Conservation (phyloP, 2,113 vertebrate species). For the Montifringilla adamsi region DNA sequence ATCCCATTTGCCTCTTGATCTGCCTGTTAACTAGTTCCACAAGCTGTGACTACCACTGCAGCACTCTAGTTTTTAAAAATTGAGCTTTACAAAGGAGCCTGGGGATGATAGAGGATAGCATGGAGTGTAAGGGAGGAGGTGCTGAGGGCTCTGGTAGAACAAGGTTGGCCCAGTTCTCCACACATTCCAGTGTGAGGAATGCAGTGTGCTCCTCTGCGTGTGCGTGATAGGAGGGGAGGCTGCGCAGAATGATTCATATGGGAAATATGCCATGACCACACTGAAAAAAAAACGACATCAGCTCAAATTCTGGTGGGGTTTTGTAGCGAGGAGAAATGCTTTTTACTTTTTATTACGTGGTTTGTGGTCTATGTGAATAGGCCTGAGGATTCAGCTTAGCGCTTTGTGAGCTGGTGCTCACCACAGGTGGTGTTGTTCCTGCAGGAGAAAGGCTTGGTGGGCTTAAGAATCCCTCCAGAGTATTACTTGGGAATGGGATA, state of each 20-base stretch:
- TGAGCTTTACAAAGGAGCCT: neutral
- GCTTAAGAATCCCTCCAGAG: neutral
- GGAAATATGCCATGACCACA: neutral
- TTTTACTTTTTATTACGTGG: neutral
- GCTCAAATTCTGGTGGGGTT: neutral
- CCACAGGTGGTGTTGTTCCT: neutral
- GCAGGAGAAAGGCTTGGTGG: neutral
- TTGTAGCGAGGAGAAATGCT: neutral
- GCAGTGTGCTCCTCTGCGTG: neutral
- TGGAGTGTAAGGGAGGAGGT: neutral
- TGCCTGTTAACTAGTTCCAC: neutral
- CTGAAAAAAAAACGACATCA: neutral
- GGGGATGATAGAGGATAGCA: fast-evolving
- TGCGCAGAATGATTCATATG: neutral
- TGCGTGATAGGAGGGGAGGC: neutral
- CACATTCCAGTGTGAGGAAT: neutral
- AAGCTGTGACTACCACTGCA: neutral
- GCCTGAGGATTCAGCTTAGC: neutral
- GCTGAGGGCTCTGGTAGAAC: neutral
- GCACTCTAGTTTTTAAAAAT: neutral
- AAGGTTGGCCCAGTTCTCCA: neutral
- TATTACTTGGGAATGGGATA: neutral
- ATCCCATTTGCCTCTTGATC: neutral
- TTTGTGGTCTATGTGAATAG: neutral
- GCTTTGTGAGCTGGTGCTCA: neutral